Evolutionary conservation across 2,797 vertebrate genomes (phyloP).

Genomic region (Loriculus beryllinus): DNA sequence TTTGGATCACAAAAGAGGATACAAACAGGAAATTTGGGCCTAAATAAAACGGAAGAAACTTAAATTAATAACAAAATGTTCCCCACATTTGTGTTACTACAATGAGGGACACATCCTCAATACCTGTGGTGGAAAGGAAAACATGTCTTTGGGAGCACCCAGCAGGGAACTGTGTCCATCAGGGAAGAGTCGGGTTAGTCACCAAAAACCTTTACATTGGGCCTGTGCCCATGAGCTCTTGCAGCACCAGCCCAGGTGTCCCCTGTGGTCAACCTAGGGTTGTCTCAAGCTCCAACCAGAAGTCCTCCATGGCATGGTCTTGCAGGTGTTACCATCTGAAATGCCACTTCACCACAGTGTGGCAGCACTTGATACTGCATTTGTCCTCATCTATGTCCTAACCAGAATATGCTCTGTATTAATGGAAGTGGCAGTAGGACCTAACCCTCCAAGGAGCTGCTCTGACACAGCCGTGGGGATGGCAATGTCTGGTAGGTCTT

Average conservation of each 20-base stretch:
- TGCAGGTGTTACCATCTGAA: not conserved
- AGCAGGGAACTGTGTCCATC: not conserved
- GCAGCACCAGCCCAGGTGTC: not conserved
- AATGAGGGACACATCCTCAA: not conserved
- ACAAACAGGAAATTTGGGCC: not conserved
- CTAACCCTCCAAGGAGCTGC: not conserved
- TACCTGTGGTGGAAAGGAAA: not conserved
- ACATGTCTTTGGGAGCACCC: not conserved
- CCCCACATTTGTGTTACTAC: accelerated
- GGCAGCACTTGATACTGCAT: conserved; percentile 48
- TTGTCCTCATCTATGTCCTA: not conserved
- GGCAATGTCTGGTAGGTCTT: not conserved
- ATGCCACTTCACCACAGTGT: conserved; percentile 41
- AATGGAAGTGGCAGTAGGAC: not conserved
- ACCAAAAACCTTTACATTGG: not conserved
- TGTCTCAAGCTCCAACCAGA: not conserved
- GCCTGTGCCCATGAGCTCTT: not conserved
- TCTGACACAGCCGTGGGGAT: not conserved
- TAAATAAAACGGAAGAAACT: not conserved
- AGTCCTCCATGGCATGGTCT: not conserved
- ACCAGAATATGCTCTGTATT: not conserved
- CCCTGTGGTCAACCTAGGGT: not conserved
- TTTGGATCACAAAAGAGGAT: not conserved
- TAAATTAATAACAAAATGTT: not conserved
- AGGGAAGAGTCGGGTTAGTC: not conserved